Conservation (phyloP, 2,888 invertebrate species). For the Elegia similella region DNA sequence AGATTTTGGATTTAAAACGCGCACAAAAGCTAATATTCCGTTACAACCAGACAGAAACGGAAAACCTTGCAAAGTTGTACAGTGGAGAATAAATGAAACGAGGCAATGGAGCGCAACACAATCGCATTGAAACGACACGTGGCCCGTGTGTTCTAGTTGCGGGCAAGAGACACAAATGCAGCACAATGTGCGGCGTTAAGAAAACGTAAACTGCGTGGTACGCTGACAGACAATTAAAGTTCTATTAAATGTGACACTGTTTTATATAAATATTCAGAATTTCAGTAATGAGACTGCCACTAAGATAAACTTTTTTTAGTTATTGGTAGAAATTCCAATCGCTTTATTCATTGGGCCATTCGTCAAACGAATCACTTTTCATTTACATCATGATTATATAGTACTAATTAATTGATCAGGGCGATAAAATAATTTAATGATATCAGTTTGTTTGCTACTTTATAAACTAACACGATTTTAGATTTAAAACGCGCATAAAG, state of each 20-base stretch:
- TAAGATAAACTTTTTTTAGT: too few relatives aligned
- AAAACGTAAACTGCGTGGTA: slow-evolving; percentile 37
- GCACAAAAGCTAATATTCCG: slow-evolving; percentile 36
- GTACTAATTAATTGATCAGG: too few relatives aligned
- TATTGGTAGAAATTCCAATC: too few relatives aligned
- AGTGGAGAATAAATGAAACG: slow-evolving; percentile 65
- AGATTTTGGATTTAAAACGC: slow-evolving; percentile 5
- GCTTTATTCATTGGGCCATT: too few relatives aligned
- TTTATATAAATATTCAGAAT: neutral
- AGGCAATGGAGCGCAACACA: slow-evolving; percentile 72
- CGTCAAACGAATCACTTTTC: too few relatives aligned
- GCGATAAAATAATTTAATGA: too few relatives aligned
- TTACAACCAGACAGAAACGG: slow-evolving; percentile 48
- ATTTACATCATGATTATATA: too few relatives aligned
- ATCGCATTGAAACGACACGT: slow-evolving; percentile 74
- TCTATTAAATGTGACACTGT: neutral
- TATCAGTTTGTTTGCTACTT: too few relatives aligned
- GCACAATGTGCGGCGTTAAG: slow-evolving; percentile 51
- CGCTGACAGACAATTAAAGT: slow-evolving; percentile 35
- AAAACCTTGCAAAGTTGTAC: slow-evolving; percentile 52
- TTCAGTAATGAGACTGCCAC: too few relatives aligned
- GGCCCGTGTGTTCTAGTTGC: slow-evolving; percentile 67
- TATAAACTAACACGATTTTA: slow-evolving; percentile 3
- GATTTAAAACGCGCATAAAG: slow-evolving; percentile 23
- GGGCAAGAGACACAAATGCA: slow-evolving; percentile 73